phyloP scores from a whole-genome alignment of 2,113 vertebrate genomes.

The Ptyas mucosa region DNA sequence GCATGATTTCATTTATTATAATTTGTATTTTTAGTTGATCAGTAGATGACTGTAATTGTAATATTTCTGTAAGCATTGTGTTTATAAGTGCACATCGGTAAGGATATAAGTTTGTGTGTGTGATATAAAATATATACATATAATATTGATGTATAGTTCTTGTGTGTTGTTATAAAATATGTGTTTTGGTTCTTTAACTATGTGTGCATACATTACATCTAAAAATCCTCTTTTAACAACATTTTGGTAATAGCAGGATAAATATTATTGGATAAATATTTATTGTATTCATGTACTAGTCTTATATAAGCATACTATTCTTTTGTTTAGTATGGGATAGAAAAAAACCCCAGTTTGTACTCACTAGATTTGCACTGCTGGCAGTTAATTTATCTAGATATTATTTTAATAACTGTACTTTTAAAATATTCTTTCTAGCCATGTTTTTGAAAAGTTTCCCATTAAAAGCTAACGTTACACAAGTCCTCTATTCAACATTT shows the following conservation, averaged over 20 bases:
- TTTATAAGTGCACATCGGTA: slow-evolving; percentile 55
- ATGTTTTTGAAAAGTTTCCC: slow-evolving; percentile 58
- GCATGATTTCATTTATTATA: slow-evolving; percentile 82
- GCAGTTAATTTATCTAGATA: slow-evolving; percentile 28
- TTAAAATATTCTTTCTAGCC: slow-evolving; percentile 48
- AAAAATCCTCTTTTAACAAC: slow-evolving; percentile 36
- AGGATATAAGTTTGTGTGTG: neutral
- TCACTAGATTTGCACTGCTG: slow-evolving; percentile 18
- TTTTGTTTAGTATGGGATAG: slow-evolving; percentile 48
- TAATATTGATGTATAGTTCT: slow-evolving; percentile 9
- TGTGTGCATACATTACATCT: slow-evolving; percentile 41
- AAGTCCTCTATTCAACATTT: slow-evolving; percentile 80
- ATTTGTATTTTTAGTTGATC: slow-evolving; percentile 81
- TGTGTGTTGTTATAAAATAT: slow-evolving; percentile 35
- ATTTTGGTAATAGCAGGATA: slow-evolving; percentile 30
- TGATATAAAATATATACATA: slow-evolving; percentile 18
- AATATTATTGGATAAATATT: slow-evolving; percentile 30
- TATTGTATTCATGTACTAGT: neutral
- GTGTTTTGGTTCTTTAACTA: slow-evolving; percentile 50
- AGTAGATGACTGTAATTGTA: slow-evolving; percentile 74
- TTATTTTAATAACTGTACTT: slow-evolving; percentile 41
- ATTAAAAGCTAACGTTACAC: slow-evolving; percentile 56
- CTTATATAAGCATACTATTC: slow-evolving; percentile 23
- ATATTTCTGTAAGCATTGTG: slow-evolving; percentile 69
- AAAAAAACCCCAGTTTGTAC: slow-evolving; percentile 4